Conservation (phyloP, 2,113 vertebrate species). For the Mormoops blainvillei region DNA sequence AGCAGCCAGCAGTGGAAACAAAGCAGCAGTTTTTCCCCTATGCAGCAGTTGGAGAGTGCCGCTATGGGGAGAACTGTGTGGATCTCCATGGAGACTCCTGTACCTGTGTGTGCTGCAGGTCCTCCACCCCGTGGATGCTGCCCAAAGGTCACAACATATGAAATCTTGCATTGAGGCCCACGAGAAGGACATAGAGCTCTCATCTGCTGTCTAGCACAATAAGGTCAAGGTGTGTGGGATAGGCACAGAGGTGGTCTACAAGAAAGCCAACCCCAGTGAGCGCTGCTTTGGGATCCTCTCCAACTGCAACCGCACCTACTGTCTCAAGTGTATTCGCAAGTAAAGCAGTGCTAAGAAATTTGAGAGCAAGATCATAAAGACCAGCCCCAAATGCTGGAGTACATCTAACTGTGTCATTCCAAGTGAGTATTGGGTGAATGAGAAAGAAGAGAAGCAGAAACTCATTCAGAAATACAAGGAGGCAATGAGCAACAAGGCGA, state of each 20-base stretch:
- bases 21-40: too few relatives aligned
- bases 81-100: too few relatives aligned
- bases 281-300: conserved; percentile 97
- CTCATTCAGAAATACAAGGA: conserved; percentile 99
- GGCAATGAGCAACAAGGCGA: conserved; percentile 97
- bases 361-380: conserved; percentile 99
- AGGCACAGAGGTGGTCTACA: conserved; percentile 99
- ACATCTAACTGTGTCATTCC: conserved; percentile 99
- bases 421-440: conserved; percentile 99
- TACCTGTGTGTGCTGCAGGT: too few relatives aligned
- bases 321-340: conserved; percentile 98
- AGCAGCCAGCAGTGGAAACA: too few relatives aligned
- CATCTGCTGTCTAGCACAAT: conserved; percentile 97
- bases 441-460: conserved; percentile 98
- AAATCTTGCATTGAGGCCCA: conserved; percentile 99
- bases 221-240: too few relatives aligned
- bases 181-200: conserved; percentile 99
- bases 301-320: conserved; percentile 99
- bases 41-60: too few relatives aligned
- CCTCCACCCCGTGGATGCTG: too few relatives aligned
- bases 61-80: too few relatives aligned
- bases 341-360: conserved; percentile 99
- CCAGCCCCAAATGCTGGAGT: conserved; percentile 98
- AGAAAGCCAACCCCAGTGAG: conserved; percentile 95
- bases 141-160: too few relatives aligned